Evolutionary conservation across 2,113 vertebrate genomes (phyloP).

Genomic region (Megaceryle torquata): DNA sequence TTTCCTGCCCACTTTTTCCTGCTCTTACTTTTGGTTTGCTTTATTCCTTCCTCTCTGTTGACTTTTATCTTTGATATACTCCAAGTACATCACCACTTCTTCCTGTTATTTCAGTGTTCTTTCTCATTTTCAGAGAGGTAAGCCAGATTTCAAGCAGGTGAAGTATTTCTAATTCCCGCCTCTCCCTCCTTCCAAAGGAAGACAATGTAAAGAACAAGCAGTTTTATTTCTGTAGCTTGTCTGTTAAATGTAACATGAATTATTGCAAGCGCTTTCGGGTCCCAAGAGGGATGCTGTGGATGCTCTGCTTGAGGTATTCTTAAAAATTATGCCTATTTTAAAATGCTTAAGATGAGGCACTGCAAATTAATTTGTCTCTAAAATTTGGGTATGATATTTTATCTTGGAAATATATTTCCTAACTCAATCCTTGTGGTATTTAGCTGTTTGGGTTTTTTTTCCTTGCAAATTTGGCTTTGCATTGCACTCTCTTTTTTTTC

Average conservation of each 20-base stretch:
- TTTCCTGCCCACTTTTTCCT: not conserved
- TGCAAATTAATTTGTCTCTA: not conserved
- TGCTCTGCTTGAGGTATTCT: not conserved
- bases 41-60: not conserved
- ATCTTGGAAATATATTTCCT: not conserved
- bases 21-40: not conserved
- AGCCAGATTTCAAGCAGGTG: not conserved
- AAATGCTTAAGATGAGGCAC: not conserved
- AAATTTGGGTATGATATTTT: not conserved
- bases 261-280: not conserved
- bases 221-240: not conserved
- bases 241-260: not conserved
- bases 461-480: not conserved
- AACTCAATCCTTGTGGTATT: not conserved
- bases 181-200: not conserved
- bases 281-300: not conserved
- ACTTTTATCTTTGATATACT: not conserved
- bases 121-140: slow-evolving; percentile 14
- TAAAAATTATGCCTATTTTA: not conserved
- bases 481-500: not conserved
- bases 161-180: not conserved
- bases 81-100: not conserved
- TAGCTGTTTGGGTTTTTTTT: not conserved
- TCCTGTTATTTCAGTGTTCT: not conserved
- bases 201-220: not conserved